Evolutionary conservation across 2,797 vertebrate genomes (phyloP), one percentile per base, ranked within the genome.

Genomic region (Anas georgica): DNA sequence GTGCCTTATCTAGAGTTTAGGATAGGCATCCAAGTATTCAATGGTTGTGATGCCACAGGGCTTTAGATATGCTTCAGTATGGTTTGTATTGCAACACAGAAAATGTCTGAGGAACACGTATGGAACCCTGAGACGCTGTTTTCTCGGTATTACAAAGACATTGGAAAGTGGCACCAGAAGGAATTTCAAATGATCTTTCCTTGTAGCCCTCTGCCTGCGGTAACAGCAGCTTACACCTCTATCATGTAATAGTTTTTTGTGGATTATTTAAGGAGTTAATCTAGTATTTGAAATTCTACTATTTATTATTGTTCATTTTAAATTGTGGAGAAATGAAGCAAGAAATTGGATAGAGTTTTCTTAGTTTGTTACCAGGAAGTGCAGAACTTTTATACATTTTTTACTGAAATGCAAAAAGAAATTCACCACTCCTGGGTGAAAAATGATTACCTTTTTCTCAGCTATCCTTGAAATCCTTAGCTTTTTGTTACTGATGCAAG

Each of bases 401-500:
- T 69, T 74, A 66, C 41, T 62, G 54, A 54, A 66, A 79, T 55
- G 6, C 55, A 39, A 54, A 45, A 60, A 64, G 14, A 59, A 60
- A 35, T 1, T 5, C 18, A 37, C 18, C 9, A 2, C 21, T 58
- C 26, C 11, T 79, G 26, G 1, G 0, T 67, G 28, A 54, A 68
- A 83, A 10, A 39, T 22, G 28, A 74, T 72, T 58, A 31, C 18
- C 43, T 35, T 83, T 89, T 73, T 55, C 59, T 76, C 58, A 89
- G 33, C 29, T 77, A 28, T 50, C 35, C 7, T 73, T 80, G 66
- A 80, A 83, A 83, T 58, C 68, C 74, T 78, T 68, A 83, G 50
- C 39, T 90, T 91, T 76, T 73, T 66, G n/a, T 60, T 80, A 46
- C 54, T 82, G 79, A 76, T 52, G 79, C 37, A 76, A 81, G 54